These are phyloP conservation scores for Brachypodius melanocephalos DNA, from an alignment of 2,113 vertebrate species.

Conservation along the genomic window DNA sequence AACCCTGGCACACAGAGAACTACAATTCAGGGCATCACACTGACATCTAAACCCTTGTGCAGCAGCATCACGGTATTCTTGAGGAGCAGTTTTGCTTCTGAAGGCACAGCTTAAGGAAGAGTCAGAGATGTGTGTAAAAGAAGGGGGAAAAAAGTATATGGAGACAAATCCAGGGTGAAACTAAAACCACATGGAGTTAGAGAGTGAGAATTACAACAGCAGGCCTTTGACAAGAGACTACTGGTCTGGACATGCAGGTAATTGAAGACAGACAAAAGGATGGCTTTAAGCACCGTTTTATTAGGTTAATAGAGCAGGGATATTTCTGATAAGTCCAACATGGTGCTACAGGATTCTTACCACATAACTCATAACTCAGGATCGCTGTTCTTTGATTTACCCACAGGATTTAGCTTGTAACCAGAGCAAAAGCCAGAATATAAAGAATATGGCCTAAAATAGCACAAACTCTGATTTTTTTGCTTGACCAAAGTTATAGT, in stretches of 20 bases:
- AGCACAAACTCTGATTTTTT: background rate
- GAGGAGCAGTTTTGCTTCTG: background rate
- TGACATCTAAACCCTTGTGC: background rate
- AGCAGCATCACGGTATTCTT: background rate
- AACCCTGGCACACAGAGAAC: background rate
- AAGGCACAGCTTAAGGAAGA: background rate
- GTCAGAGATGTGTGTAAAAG: background rate
- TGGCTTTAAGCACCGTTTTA: slow-evolving; percentile 4
- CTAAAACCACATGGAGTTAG: background rate
- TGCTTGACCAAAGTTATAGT: background rate
- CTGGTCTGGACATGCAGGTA: slow-evolving; percentile 4
- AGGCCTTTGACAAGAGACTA: background rate
- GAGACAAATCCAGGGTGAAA: slow-evolving; percentile 1
- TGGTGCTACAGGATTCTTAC: slow-evolving; percentile 3
- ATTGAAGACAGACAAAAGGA: slow-evolving; percentile 23
- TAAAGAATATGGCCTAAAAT: slow-evolving; percentile 14
- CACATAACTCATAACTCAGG: background rate
- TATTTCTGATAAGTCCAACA: background rate
- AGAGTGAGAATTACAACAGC: background rate
- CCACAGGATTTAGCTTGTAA: slow-evolving; percentile 12
- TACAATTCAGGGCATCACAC: background rate
- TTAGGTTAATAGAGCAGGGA: background rate
- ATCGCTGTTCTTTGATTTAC: background rate
- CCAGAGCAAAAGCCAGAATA: background rate
- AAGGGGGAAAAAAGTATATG: background rate